Evolutionary conservation across 2,797 vertebrate species (phyloP).

Genomic region (Petrocephalus sullivani): DNA sequence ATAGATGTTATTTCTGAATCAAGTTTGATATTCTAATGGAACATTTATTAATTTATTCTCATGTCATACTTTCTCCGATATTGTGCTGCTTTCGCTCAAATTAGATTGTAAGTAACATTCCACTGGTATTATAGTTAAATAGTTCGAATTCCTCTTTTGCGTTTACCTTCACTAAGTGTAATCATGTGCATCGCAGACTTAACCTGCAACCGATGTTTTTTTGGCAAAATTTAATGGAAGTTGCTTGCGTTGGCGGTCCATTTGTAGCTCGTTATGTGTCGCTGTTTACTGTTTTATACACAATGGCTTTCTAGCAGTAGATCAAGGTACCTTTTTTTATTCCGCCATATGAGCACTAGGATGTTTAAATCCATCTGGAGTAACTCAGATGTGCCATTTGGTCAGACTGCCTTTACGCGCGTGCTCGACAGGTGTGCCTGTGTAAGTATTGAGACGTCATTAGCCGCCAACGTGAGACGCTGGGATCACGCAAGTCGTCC

Average conservation of each 20-base stretch:
- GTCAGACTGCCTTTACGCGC: not conserved
- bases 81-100: constrained; percentile 34
- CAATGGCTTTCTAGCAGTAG: not conserved
- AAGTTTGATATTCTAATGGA: constrained; percentile 12
- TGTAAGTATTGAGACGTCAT: not conserved
- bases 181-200: not conserved
- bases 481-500: not conserved
- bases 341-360: not conserved
- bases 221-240: not conserved
- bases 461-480: not conserved
- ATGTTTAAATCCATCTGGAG: not conserved
- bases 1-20: not conserved
- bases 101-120: constrained; percentile 40
- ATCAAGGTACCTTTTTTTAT: not conserved
- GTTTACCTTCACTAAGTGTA: not conserved
- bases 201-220: not conserved
- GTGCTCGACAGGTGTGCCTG: not conserved
- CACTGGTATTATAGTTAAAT: not conserved
- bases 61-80: constrained; percentile 53
- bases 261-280: not conserved
- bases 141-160: not conserved
- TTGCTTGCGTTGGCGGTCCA: not conserved
- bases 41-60: constrained; percentile 42
- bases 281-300: not conserved
- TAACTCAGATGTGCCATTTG: not conserved